Evolutionary conservation across 2,113 vertebrate genomes (phyloP).

Genomic region (Labeo catla): DNA sequence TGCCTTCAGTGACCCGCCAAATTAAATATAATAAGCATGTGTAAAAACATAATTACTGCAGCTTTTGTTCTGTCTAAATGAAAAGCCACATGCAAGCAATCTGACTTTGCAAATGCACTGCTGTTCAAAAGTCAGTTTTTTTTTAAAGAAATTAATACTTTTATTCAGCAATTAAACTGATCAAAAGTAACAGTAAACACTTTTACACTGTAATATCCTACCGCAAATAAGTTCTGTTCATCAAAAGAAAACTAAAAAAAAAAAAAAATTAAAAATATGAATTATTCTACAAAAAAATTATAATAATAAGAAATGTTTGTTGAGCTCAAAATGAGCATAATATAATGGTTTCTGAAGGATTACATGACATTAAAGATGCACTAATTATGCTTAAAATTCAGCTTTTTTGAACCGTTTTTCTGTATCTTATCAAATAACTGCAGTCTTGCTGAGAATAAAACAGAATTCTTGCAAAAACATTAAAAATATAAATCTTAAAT

Average conservation of each 20-base stretch:
- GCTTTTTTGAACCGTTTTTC: background rate
- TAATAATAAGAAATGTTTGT: too few relatives aligned
- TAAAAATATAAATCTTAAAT: too few relatives aligned
- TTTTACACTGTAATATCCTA: too few relatives aligned
- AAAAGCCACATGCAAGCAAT: background rate
- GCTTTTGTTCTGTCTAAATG: conserved; percentile 15
- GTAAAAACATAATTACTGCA: background rate
- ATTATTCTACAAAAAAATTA: too few relatives aligned
- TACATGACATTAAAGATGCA: background rate
- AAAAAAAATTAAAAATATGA: too few relatives aligned
- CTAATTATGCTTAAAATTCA: background rate
- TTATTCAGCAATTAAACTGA: background rate
- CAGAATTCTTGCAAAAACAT: too few relatives aligned
- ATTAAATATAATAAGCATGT: conserved; percentile 10
- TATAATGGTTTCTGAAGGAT: too few relatives aligned
- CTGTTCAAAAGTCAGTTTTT: background rate
- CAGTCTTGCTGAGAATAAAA: too few relatives aligned
- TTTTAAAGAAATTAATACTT: background rate
- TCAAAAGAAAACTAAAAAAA: too few relatives aligned
- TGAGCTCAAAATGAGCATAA: too few relatives aligned
- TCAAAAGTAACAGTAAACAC: too few relatives aligned
- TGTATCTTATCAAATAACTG: background rate
- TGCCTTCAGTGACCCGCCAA: background rate
- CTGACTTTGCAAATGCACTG: background rate
- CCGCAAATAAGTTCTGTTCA: too few relatives aligned